phyloP scores from a whole-genome alignment of 2,113 vertebrate genomes.

The Plectropomus leopardus region DNA sequence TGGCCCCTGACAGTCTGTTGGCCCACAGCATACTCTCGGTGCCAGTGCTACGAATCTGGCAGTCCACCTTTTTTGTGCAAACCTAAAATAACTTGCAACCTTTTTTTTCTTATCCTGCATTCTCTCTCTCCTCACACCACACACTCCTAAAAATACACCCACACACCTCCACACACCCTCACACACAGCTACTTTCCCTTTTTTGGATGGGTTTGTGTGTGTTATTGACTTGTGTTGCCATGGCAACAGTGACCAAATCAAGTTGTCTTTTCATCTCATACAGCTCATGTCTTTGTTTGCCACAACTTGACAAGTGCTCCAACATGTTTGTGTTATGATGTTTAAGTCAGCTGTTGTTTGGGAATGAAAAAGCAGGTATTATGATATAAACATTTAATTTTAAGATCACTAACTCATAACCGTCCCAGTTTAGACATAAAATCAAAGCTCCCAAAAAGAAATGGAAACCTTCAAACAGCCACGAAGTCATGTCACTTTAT shows the following conservation, averaged over 20 bases:
- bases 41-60: constrained; percentile 35
- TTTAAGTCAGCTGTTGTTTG: background rate
- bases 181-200: constrained; percentile 2
- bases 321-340: background rate
- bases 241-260: constrained; percentile 48
- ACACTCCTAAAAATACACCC: constrained; percentile 24
- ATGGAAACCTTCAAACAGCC: no score
- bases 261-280: constrained; percentile 24
- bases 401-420: no score
- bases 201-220: constrained; percentile 11
- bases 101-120: constrained; percentile 14
- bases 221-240: constrained; percentile 31
- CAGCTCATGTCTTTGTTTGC: background rate
- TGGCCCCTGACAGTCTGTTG: constrained; percentile 34
- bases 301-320: background rate
- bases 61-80: constrained; percentile 46
- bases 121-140: constrained; percentile 12
- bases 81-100: constrained; percentile 1
- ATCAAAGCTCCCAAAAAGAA: no score
- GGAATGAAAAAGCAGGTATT: background rate
- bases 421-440: background rate
- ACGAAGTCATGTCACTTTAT: no score
- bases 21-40: constrained; percentile 1
- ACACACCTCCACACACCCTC: constrained; percentile 19
- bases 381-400: no score